Evolutionary conservation across 2,113 vertebrate species (phyloP).

Genomic region (Bombycilla garrulus): DNA sequence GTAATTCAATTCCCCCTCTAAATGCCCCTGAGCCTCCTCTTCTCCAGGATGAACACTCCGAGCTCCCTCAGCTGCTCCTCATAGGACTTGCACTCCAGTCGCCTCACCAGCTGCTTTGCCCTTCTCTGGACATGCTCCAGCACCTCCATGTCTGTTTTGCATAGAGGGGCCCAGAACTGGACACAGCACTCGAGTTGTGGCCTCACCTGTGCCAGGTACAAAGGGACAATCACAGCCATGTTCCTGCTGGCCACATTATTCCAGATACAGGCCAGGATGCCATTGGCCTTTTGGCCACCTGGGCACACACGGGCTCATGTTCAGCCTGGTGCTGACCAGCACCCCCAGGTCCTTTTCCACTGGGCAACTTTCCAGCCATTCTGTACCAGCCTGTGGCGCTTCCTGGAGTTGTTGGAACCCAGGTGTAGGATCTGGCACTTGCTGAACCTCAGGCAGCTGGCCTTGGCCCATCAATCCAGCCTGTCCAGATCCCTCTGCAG

Average conservation of each 20-base stretch:
- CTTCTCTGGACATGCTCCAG: not conserved
- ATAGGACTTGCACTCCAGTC: accelerated
- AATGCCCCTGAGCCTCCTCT: not conserved
- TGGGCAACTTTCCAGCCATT: not conserved
- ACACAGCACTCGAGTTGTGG: not conserved
- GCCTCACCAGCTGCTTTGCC: not conserved
- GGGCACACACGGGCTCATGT: accelerated
- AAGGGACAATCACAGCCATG: not conserved
- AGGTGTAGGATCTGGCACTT: not conserved
- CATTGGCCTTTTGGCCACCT: not conserved
- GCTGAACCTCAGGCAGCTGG: not conserved
- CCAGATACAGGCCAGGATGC: not conserved
- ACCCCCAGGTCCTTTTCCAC: not conserved
- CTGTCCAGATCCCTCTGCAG: not conserved
- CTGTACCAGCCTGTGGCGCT: not conserved
- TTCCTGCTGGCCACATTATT: not conserved
- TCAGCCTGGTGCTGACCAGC: not conserved
- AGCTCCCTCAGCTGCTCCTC: not conserved
- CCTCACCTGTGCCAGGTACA: not conserved
- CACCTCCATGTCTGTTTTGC: not conserved
- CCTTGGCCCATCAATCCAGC: accelerated
- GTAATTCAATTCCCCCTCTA: accelerated
- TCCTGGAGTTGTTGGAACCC: not conserved
- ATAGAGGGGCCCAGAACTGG: not conserved
- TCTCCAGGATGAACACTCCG: not conserved